Conservation (phyloP, 2,113 vertebrate genomes). For the Archocentrus centrarchus region DNA sequence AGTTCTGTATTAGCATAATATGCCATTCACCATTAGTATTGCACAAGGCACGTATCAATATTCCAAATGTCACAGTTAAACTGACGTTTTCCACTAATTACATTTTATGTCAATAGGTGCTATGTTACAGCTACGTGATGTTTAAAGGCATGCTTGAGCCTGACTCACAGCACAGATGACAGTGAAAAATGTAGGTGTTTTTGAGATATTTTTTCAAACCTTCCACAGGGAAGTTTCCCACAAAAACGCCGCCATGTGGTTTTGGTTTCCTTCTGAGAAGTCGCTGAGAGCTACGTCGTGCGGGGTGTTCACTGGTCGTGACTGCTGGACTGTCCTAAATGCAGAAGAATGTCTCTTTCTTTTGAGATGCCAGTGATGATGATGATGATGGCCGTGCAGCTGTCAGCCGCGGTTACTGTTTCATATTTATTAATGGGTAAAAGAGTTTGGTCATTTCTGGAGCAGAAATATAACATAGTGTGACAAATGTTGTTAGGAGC, state of each 20-base stretch:
- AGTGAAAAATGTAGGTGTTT: slow-evolving; percentile 43
- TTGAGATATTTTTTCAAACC: slow-evolving; percentile 21
- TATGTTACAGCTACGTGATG: background rate
- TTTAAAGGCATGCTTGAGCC: background rate
- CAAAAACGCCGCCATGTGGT: slow-evolving; percentile 49
- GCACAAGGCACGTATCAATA: background rate
- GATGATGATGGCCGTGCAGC: slow-evolving; percentile 9
- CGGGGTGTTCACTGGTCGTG: background rate
- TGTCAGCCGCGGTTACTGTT: background rate
- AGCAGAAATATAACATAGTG: background rate
- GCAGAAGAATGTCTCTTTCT: background rate
- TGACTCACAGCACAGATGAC: slow-evolving; percentile 1
- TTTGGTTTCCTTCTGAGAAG: slow-evolving; percentile 63
- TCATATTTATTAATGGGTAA: background rate
- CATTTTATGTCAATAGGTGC: background rate
- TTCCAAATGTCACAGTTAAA: slow-evolving; percentile 1
- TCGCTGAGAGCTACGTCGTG: slow-evolving; percentile 24
- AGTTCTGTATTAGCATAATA: slow-evolving; percentile 2
- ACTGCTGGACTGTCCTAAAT: background rate
- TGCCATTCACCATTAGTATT: slow-evolving; percentile 11
- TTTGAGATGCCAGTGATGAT: background rate
- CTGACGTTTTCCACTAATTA: background rate
- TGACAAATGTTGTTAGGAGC: background rate
- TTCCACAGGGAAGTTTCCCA: slow-evolving; percentile 13
- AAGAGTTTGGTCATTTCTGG: background rate